These are phyloP conservation scores for Ooceraea biroi DNA, from an alignment of 1,140 invertebrate genomes.

Conservation along the genomic window DNA sequence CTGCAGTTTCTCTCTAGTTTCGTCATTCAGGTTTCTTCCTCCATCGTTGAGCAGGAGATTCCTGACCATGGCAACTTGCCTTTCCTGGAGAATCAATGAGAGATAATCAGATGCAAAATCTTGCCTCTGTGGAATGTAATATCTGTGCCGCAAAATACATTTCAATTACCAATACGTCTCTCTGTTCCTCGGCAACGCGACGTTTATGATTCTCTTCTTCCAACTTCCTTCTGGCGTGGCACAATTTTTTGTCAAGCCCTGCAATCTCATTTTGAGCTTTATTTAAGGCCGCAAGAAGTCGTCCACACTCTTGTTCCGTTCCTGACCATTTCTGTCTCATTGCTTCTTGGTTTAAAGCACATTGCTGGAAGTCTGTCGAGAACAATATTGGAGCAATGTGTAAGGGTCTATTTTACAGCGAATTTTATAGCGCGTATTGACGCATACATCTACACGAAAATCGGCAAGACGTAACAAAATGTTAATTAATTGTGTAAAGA, in stretches of 20 bases:
- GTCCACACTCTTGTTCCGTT: conserved; percentile 89
- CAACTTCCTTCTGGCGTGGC: conserved; percentile 91
- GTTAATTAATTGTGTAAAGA: conserved; percentile 56
- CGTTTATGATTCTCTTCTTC: conserved; percentile 92
- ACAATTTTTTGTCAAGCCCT: conserved; percentile 91
- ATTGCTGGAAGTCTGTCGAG: conserved; percentile 89
- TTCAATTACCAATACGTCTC: conserved; percentile 87
- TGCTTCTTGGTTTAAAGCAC: conserved; percentile 90
- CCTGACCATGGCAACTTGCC: conserved; percentile 90
- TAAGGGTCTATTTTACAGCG: neutral
- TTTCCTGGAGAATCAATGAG: conserved; percentile 87
- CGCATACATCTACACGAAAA: neutral
- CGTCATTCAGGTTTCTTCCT: conserved; percentile 90
- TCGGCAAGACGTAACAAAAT: neutral
- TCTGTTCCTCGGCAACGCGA: conserved; percentile 88
- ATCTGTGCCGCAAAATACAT: neutral
- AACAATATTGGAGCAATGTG: neutral
- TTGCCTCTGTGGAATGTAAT: neutral
- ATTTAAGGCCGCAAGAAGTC: conserved; percentile 89
- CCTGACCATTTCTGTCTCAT: conserved; percentile 90
- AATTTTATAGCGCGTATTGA: neutral
- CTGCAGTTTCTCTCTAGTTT: conserved; percentile 93
- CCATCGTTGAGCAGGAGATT: conserved; percentile 91
- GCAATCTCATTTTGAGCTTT: conserved; percentile 89
- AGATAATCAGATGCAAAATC: conserved; percentile 9